These are phyloP conservation scores for Dermolepida albohirtum DNA, from an alignment of 2,888 invertebrate species.

Conservation along the genomic window DNA sequence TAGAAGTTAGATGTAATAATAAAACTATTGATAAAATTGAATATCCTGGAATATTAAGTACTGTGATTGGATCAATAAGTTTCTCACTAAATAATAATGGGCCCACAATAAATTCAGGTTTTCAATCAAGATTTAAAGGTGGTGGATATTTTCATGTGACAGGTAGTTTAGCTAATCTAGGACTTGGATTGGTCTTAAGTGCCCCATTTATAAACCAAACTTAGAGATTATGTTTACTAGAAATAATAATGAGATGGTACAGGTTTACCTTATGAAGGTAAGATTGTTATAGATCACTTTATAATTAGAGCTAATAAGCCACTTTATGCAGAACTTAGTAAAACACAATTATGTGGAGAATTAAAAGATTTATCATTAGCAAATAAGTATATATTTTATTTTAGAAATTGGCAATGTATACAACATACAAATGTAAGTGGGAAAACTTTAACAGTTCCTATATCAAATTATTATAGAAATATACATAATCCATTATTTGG, in stretches of 20 bases:
- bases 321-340: neutral
- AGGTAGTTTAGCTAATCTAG: constrained; percentile 6
- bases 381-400: constrained; percentile 11
- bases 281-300: neutral
- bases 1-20: no score
- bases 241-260: constrained; percentile 3
- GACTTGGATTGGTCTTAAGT: constrained; percentile 9
- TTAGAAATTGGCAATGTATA: constrained; percentile 11
- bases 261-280: neutral
- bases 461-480: constrained; percentile 13
- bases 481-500: constrained; percentile 15
- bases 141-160: neutral
- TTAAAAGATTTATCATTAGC: neutral
- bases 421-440: constrained; percentile 2
- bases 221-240: no score
- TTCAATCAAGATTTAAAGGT: neutral
- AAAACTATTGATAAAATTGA: no score
- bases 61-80: neutral
- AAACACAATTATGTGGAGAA: constrained; percentile 6
- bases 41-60: no score
- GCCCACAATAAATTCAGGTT: neutral
- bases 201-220: no score
- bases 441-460: constrained; percentile 1
- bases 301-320: neutral
- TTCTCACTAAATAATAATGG: neutral